phyloP scores from a whole-genome alignment of 2,888 invertebrate species.

The Julus scanicus region DNA sequence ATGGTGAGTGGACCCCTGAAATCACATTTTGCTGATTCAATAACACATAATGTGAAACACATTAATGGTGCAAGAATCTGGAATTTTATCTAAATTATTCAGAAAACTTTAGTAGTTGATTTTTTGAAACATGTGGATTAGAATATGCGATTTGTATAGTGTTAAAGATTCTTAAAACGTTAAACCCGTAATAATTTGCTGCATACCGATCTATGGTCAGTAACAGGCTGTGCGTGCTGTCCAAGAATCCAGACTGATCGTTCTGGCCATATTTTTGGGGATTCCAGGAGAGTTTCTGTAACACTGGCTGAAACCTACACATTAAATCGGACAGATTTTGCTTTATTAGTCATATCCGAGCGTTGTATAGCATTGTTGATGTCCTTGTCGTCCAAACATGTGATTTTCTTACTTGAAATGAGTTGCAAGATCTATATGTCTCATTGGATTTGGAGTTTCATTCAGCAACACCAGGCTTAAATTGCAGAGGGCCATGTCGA shows the following conservation, averaged over 20 bases:
- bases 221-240: slow-evolving; percentile 49
- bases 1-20: slow-evolving; percentile 64
- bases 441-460: slow-evolving; percentile 73
- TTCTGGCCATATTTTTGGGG: slow-evolving; percentile 46
- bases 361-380: too few relatives aligned
- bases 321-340: not conserved
- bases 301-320: slow-evolving; percentile 47
- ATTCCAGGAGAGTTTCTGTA: slow-evolving; percentile 52
- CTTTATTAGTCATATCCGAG: not conserved
- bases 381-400: too few relatives aligned
- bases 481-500: slow-evolving; percentile 77
- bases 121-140: too few relatives aligned
- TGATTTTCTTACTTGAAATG: slow-evolving; percentile 67
- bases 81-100: too few relatives aligned
- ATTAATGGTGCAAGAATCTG: too few relatives aligned
- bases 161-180: too few relatives aligned
- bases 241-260: slow-evolving; percentile 42
- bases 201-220: slow-evolving; percentile 34
- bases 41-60: too few relatives aligned
- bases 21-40: not conserved
- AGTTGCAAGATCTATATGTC: slow-evolving; percentile 74
- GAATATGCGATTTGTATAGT: too few relatives aligned
- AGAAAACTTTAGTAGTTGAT: too few relatives aligned
- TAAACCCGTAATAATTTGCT: not conserved
- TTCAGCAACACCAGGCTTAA: slow-evolving; percentile 75